These are phyloP conservation scores for Empis livida DNA, from an alignment of 2,888 invertebrate species.

Conservation along the genomic window DNA sequence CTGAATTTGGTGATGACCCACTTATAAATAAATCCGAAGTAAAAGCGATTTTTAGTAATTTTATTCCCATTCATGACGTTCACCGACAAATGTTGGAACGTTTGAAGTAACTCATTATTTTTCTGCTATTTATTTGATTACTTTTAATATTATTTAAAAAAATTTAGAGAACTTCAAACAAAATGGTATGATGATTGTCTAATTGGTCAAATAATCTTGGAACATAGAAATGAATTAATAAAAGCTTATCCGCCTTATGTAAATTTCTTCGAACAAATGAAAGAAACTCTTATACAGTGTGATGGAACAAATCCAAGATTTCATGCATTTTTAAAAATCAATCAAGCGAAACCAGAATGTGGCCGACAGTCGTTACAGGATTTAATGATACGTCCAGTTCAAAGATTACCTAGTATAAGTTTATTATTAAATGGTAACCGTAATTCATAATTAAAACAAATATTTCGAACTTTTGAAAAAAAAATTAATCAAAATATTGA, in stretches of 20 bases:
- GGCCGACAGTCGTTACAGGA: constrained; percentile 92
- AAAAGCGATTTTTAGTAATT: constrained; percentile 89
- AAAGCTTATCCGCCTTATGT: constrained; percentile 97
- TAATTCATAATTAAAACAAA: no score
- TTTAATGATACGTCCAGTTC: constrained; percentile 92
- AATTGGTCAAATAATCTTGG: constrained; percentile 78
- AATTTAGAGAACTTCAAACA: constrained; percentile 23
- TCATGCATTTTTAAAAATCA: constrained; percentile 95
- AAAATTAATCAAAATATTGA: no score
- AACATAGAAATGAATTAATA: constrained; percentile 74
- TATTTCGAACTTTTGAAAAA: no score
- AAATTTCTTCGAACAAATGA: constrained; percentile 95
- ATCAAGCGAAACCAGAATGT: constrained; percentile 88
- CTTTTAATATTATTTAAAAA: neutral
- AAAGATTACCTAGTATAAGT: constrained; percentile 91
- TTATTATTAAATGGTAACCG: constrained; percentile 78
- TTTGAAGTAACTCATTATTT: constrained; percentile 25
- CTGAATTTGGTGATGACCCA: constrained; percentile 57
- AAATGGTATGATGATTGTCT: constrained; percentile 80
- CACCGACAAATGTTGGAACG: constrained; percentile 64
- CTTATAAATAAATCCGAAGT: constrained; percentile 82
- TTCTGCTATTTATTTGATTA: neutral
- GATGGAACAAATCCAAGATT: constrained; percentile 89
- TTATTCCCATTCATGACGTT: constrained; percentile 87
- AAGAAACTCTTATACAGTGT: constrained; percentile 81